phyloP scores from a whole-genome alignment of 35 echinoderm and acorn worm genomes.

The Apostichopus japonicus region DNA sequence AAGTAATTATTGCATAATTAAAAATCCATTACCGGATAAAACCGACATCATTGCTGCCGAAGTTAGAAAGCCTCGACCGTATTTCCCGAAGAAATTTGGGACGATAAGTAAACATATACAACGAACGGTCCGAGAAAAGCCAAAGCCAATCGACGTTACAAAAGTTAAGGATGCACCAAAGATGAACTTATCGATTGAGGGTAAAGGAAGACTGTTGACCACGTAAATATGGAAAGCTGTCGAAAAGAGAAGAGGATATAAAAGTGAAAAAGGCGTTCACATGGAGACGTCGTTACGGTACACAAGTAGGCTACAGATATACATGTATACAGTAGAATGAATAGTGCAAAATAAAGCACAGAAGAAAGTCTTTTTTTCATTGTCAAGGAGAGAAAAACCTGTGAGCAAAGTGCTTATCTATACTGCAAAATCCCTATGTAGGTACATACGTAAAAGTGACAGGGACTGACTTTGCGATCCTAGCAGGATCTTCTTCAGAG shows the following conservation, averaged over 20 bases:
- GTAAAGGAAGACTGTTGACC: conserved; percentile 49
- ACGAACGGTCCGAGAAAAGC: conserved; percentile 65
- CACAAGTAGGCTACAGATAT: no score
- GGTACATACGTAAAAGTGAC: no score
- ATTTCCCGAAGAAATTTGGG: conserved; percentile 75
- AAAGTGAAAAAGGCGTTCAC: not conserved
- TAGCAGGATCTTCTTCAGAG: no score
- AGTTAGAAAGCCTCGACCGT: conserved; percentile 64
- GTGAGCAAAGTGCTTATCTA: no score
- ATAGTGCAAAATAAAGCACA: no score
- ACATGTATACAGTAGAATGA: no score
- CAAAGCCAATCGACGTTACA: conserved; percentile 63
- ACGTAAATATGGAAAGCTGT: conserved; percentile 67
- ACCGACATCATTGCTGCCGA: conserved; percentile 67
- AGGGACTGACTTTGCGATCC: no score
- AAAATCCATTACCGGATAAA: conserved; percentile 46
- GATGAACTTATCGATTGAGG: conserved; percentile 21
- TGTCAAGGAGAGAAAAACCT: no score
- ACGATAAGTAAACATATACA: conserved; percentile 72
- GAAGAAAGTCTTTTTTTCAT: no score
- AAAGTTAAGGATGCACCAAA: conserved; percentile 67
- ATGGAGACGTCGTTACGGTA: no score
- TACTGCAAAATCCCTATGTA: no score
- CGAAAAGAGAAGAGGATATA: not conserved
- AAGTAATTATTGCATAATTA: no score